Percentiles rank a stretch among this genome's conserved stretches.
Conservation (phyloP, 2,113 vertebrate species). For the Crotophaga sulcirostris region DNA sequence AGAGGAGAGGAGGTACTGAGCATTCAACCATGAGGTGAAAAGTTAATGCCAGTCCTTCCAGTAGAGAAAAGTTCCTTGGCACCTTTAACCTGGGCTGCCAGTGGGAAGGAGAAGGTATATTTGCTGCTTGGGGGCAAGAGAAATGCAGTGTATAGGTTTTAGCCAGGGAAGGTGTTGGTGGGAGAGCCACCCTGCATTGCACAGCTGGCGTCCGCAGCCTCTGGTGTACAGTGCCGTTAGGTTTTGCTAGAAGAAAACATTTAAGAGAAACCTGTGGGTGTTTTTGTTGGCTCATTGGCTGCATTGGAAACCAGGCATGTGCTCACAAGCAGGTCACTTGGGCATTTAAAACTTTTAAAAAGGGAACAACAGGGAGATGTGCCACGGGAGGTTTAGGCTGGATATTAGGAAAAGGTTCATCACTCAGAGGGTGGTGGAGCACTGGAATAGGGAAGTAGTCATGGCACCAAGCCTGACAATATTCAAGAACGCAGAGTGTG, state of each 20-base stretch:
- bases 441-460: too few relatives aligned
- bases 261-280: neutral
- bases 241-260: too few relatives aligned
- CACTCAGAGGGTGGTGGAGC: too few relatives aligned
- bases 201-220: fast-evolving
- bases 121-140: neutral
- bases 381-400: too few relatives aligned
- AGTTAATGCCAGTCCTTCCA: fast-evolving
- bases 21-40: fast-evolving
- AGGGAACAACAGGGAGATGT: too few relatives aligned
- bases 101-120: fast-evolving
- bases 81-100: fast-evolving
- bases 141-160: neutral
- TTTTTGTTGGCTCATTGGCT: fast-evolving
- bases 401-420: too few relatives aligned
- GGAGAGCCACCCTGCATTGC: neutral
- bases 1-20: neutral
- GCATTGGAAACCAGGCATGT: fast-evolving
- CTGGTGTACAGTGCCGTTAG: fast-evolving
- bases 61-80: neutral
- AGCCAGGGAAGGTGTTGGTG: fast-evolving
- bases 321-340: neutral
- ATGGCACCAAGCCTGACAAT: too few relatives aligned
- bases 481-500: too few relatives aligned
- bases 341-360: neutral